phyloP scores from a whole-genome alignment of 2,797 vertebrate genomes.

The Lepus oiostolus region DNA sequence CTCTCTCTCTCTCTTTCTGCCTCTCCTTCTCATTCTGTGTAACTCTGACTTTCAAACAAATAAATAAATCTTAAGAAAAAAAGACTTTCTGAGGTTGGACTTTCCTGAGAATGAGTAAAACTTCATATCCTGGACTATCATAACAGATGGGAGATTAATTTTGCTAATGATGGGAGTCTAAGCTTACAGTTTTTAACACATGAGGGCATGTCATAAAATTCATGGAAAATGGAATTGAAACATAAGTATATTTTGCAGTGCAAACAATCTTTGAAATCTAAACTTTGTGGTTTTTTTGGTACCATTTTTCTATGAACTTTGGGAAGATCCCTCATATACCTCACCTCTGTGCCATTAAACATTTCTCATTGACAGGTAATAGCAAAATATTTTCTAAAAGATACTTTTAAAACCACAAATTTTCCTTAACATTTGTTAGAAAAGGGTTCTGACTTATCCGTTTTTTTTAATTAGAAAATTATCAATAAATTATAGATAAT shows the following conservation, averaged over 20 bases:
- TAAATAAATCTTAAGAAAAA: no score
- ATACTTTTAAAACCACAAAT: not conserved
- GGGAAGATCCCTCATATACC: no score
- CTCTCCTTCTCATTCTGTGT: no score
- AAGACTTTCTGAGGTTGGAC: not conserved
- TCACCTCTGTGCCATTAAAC: not conserved
- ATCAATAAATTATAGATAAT: not conserved
- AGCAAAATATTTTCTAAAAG: not conserved
- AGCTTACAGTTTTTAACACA: not conserved
- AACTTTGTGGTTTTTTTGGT: no score
- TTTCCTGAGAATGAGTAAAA: slow-evolving; percentile 5
- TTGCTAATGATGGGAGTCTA: not conserved
- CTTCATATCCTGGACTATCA: not conserved
- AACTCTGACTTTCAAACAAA: no score
- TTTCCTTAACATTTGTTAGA: not conserved
- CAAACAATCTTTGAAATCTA: no score
- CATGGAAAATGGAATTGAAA: no score
- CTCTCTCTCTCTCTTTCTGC: no score
- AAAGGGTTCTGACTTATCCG: not conserved
- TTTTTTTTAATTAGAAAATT: not conserved
- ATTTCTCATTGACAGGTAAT: not conserved
- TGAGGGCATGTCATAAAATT: no score
- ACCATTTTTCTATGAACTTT: no score
- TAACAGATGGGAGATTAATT: slow-evolving; percentile 18
- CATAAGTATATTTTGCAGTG: no score